Conservation (phyloP, 1,140 invertebrate species). For the Drosophila malerkotliana region DNA sequence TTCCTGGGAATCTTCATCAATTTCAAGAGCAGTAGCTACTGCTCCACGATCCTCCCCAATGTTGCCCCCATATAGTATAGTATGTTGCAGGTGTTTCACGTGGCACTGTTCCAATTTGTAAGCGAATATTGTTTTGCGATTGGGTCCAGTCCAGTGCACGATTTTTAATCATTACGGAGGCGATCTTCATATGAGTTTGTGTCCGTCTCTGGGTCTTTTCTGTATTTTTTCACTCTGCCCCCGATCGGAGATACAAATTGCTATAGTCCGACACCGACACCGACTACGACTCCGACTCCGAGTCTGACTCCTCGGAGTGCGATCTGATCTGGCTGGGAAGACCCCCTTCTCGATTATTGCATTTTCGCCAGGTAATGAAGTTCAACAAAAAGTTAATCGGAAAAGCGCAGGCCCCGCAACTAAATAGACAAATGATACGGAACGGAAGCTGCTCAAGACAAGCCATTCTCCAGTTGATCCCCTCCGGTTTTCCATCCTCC, state of each 20-base stretch:
- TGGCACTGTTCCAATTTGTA: conserved; percentile 71
- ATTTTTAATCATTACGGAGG: conserved; percentile 75
- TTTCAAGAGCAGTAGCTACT: conserved; percentile 28
- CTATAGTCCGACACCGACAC: conserved; percentile 21
- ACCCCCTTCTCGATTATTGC: conserved; percentile 58
- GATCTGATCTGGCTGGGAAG: conserved; percentile 11
- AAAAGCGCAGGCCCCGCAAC: conserved; percentile 76
- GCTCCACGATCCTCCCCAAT: conserved; percentile 7
- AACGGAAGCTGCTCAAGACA: conserved; percentile 73
- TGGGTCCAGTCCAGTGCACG: conserved; percentile 65
- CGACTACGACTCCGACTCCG: no score
- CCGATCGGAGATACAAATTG: conserved; percentile 68
- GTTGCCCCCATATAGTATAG: conserved; percentile 1
- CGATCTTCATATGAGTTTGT: conserved; percentile 42
- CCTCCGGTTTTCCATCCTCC: conserved; percentile 24
- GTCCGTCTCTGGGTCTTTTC: conserved; percentile 21
- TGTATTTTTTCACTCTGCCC: conserved; percentile 46
- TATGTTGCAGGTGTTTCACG: conserved; percentile 55
- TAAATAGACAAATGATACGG: conserved; percentile 83
- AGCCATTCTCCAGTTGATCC: conserved; percentile 11
- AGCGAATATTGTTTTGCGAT: conserved; percentile 71
- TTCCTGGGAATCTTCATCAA: conserved; percentile 45
- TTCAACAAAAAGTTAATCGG: conserved; percentile 82
- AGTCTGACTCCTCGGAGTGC: not conserved
- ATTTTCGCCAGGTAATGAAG: conserved; percentile 80